Conservation (phyloP, 2,888 invertebrate species). For the Malachius bipustulatus region DNA sequence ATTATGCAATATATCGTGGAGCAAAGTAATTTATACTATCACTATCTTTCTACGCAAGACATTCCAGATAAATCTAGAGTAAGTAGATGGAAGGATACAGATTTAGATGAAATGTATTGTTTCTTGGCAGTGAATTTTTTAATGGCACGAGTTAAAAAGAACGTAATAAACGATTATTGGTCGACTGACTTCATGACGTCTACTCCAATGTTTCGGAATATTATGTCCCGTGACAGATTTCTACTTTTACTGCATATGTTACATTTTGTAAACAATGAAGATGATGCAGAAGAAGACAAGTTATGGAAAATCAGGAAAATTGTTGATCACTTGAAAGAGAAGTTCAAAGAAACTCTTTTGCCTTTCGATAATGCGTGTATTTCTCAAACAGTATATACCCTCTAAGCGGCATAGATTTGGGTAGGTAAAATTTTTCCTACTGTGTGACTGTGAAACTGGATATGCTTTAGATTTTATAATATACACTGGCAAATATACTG, state of each 20-base stretch:
- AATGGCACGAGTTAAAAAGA: conserved; percentile 9
- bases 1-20: not conserved
- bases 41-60: not conserved
- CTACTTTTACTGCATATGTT: conserved; percentile 16
- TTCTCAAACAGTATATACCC: no score
- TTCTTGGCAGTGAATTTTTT: conserved; percentile 8
- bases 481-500: no score
- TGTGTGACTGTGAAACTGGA: no score
- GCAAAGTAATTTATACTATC: conserved; percentile 1
- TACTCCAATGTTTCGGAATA: conserved; percentile 16
- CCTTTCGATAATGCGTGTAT: no score
- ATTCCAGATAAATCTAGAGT: not conserved
- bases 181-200: not conserved
- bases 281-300: conserved; percentile 12
- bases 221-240: conserved; percentile 18
- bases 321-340: conserved; percentile 8
- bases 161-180: conserved; percentile 8
- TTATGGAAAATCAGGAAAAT: conserved; percentile 17
- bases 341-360: no score
- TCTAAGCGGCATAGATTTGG: no score
- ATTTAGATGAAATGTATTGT: conserved; percentile 8
- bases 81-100: not conserved
- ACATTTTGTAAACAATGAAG: conserved; percentile 19
- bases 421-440: no score
- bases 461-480: no score